phyloP scores from a whole-genome alignment of 2,888 invertebrate species.

The Athalia cordata region DNA sequence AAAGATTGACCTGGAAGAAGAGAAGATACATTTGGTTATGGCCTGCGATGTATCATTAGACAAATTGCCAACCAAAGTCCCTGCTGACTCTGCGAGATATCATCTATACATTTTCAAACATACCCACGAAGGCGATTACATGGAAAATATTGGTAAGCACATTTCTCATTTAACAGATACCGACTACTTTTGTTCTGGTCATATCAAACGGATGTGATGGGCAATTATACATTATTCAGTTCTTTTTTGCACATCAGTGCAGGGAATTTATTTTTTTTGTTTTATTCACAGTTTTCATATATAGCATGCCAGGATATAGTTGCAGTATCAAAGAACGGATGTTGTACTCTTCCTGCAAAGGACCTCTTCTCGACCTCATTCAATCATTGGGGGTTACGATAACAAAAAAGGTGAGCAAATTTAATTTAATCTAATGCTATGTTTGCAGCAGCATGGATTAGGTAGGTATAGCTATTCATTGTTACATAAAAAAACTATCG shows the following conservation, averaged over 20 bases:
- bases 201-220: background rate
- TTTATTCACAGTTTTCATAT: conserved; percentile 90
- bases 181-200: conserved; percentile 38
- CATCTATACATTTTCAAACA: conserved; percentile 94
- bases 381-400: conserved; percentile 87
- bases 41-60: conserved; percentile 81
- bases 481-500: conserved; percentile 48
- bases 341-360: conserved; percentile 99
- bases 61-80: conserved; percentile 86
- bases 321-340: conserved; percentile 98
- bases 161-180: conserved; percentile 43
- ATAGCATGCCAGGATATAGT: conserved; percentile 98
- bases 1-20: conserved; percentile 90
- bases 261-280: background rate
- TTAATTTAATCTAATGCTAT: conserved; percentile 19
- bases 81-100: conserved; percentile 90
- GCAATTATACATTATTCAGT: no score
- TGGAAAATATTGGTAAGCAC: conserved; percentile 86
- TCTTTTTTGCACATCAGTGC: no score
- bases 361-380: conserved; percentile 89
- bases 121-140: conserved; percentile 93
- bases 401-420: conserved; percentile 86
- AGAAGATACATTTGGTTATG: conserved; percentile 89
- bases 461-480: background rate
- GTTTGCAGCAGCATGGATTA: conserved; percentile 8